These are phyloP conservation scores for Cyphomyrmex costatus DNA, from an alignment of 1,140 invertebrate species.

Conservation along the genomic window DNA sequence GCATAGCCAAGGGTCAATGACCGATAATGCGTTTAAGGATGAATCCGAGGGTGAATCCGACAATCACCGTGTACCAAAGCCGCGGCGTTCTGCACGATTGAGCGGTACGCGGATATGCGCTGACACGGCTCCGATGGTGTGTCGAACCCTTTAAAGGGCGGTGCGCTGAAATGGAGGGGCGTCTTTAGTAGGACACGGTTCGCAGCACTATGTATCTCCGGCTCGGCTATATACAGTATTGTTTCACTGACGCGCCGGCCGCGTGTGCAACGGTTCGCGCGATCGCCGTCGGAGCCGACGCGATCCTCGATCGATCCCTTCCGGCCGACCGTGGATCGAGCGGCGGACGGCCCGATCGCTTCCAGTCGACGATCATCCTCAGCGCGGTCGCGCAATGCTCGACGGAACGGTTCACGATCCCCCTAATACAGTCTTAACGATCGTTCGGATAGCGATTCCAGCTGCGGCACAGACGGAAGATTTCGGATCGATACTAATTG, in stretches of 20 bases:
- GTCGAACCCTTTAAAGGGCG: conserved; percentile 56
- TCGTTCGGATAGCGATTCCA: background rate
- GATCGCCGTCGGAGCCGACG: conserved; percentile 21
- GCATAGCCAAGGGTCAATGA: background rate
- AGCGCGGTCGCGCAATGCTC: background rate
- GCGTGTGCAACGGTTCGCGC: conserved; percentile 67
- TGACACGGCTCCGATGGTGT: background rate
- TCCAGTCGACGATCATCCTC: conserved; percentile 36
- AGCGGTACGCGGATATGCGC: conserved; percentile 34
- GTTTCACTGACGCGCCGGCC: conserved; percentile 80
- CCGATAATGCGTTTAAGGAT: conserved; percentile 20
- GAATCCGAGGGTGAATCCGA: conserved; percentile 16
- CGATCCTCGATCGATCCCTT: conserved; percentile 10
- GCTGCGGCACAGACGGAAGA: background rate
- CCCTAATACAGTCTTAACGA: background rate
- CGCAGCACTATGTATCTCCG: conserved; percentile 55
- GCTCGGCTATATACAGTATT: conserved; percentile 81
- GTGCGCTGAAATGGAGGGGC: conserved; percentile 72
- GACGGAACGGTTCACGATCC: background rate
- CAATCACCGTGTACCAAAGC: background rate
- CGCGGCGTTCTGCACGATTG: conserved; percentile 35
- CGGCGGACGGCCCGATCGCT: background rate
- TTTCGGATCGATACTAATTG: background rate
- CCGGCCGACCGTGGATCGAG: background rate
- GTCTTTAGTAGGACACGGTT: conserved; percentile 75